phyloP scores from a whole-genome alignment of 2,797 vertebrate species.

The Coranthus polyacanthus region DNA sequence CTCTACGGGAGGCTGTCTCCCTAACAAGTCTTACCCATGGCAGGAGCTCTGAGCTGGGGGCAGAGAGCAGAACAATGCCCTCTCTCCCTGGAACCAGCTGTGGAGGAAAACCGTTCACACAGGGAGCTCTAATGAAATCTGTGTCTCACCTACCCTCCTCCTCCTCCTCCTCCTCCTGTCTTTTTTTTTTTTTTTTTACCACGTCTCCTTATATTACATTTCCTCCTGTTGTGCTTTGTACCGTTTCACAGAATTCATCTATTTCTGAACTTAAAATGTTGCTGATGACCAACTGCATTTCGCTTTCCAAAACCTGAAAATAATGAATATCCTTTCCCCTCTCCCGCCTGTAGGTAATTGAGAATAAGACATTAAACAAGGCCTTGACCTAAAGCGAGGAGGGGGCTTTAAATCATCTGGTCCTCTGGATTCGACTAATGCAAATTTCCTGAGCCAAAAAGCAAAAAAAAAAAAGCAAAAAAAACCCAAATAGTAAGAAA shows the following conservation, averaged over 20 bases:
- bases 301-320: conserved; percentile 18
- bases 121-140: conserved; percentile 75
- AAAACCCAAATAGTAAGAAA: conserved; percentile 35
- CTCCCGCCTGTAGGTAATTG: conserved; percentile 24
- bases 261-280: conserved; percentile 36
- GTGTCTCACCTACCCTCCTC: conserved; percentile 44
- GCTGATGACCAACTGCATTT: neutral
- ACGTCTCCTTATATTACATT: conserved; percentile 46
- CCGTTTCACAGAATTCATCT: conserved; percentile 44
- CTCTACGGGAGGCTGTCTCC: conserved; percentile 79
- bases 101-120: conserved; percentile 54
- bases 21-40: conserved; percentile 75
- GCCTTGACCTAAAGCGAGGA: conserved; percentile 12
- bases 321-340: neutral
- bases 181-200: conserved; percentile 6
- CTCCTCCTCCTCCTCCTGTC: neutral
- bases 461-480: no score
- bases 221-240: conserved; percentile 35
- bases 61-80: conserved; percentile 71
- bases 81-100: conserved; percentile 45
- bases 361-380: conserved; percentile 47
- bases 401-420: conserved; percentile 53
- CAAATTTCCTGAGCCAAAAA: conserved; percentile 45
- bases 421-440: conserved; percentile 52
- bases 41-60: conserved; percentile 69